A percentile compares a stretch with the other conserved stretches of the same genome.
phyloP scores from a whole-genome alignment of 64 coral and sea anemone species.

The Actinia tenebrosa region DNA sequence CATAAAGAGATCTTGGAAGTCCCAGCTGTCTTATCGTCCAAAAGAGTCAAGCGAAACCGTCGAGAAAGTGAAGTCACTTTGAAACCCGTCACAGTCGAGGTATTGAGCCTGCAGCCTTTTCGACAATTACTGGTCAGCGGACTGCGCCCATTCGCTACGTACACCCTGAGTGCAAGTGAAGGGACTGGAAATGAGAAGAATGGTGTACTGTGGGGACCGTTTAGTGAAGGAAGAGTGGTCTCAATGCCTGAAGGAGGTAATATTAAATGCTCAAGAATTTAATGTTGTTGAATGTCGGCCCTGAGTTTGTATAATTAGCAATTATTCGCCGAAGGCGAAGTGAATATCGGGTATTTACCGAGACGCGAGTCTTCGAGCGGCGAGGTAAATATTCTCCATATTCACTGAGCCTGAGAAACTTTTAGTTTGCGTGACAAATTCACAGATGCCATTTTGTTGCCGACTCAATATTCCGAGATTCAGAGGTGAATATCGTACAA shows the following conservation, averaged over 20 bases:
- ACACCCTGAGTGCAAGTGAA: constrained; percentile 60
- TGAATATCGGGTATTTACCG: no score
- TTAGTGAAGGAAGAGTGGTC: constrained; percentile 35
- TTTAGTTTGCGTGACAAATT: no score
- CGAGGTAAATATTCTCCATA: no score
- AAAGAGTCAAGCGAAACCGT: constrained; percentile 3
- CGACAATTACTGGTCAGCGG: constrained; percentile 49
- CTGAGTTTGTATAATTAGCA: no score
- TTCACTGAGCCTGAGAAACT: no score
- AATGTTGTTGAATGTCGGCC: no score
- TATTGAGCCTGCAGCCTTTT: constrained; percentile 16
- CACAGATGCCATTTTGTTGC: no score
- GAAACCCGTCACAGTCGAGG: not conserved
- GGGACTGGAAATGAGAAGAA: constrained; percentile 41
- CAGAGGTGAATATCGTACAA: no score
- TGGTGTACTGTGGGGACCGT: constrained; percentile 63
- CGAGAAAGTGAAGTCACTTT: not conserved
- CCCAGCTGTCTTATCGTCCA: constrained; percentile 40
- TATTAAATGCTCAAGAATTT: no score
- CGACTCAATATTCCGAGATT: no score
- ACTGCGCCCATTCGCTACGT: constrained; percentile 53
- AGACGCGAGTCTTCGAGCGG: no score
- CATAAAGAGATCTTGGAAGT: constrained; percentile 18
- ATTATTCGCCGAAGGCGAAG: no score
- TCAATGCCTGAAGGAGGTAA: constrained; percentile 73